A percentile compares a stretch with the other conserved stretches of the same genome.
phyloP scores from a whole-genome alignment of 2,797 vertebrate genomes.

The Sebastiscus albofasciatus region DNA sequence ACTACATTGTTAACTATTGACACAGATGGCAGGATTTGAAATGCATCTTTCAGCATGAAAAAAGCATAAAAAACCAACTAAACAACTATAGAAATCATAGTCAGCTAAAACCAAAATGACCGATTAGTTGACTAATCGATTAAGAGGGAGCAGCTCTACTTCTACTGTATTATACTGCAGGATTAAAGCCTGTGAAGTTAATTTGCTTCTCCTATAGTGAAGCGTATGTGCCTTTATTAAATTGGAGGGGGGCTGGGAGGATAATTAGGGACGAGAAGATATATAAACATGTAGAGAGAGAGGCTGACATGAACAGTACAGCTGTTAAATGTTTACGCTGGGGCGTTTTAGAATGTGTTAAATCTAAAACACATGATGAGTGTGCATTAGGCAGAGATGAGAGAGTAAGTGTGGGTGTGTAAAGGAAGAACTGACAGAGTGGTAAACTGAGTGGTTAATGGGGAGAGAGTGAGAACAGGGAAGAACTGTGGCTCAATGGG shows the following conservation, averaged over 20 bases:
- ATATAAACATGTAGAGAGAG: constrained; percentile 44
- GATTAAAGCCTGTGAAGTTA: constrained; percentile 43
- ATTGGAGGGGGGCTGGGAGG: constrained; percentile 30
- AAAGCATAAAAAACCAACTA: background rate
- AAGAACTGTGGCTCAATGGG: background rate
- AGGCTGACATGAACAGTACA: constrained; percentile 65
- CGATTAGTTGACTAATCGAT: background rate
- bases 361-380: constrained; percentile 82
- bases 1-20: background rate
- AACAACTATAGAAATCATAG: background rate
- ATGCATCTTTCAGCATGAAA: background rate
- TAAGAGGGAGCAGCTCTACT: background rate
- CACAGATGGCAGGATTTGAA: background rate
- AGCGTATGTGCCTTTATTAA: constrained; percentile 36
- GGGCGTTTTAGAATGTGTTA: constrained; percentile 73
- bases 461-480: constrained; percentile 29
- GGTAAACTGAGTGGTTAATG: constrained; percentile 41
- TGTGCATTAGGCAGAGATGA: constrained; percentile 51
- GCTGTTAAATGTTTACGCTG: constrained; percentile 72
- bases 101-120: background rate
- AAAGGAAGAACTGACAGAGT: constrained; percentile 35
- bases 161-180: background rate
- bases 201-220: constrained; percentile 49
- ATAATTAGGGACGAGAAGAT: constrained; percentile 72
- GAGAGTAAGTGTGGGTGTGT: constrained; percentile 28